Base-by-base conservation (phyloP, 2,797 vertebrate species). In the Erethizon dorsatum region DNA sequence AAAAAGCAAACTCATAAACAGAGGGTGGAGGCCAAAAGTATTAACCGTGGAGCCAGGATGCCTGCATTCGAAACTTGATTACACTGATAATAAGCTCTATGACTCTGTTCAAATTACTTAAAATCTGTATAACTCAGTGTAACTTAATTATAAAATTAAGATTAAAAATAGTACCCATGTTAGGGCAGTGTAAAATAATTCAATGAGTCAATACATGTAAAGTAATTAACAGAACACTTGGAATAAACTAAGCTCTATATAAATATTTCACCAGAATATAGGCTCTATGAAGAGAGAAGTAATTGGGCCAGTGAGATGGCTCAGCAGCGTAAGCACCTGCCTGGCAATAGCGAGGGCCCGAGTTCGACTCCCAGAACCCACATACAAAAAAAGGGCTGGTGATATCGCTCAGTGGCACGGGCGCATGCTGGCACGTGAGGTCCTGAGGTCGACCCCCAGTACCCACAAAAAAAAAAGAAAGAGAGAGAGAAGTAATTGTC, bases 21-120 rank as follows among this genome's bases (percentile, higher is more conserved):
- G 26, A 47, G 9, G 31, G 18, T 2, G 9, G 22, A 37, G 56
- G 7, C 11, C 17, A 31, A 75, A 14, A 83, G 6, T 8, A 41
- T 18, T 1, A 65, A 31, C 12, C 17, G 13, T 2, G 0, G 2
- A 83, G 26, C 5, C 1, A 50, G 18, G 37, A 20, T 15, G 31
- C 47, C 37, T 41, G 22, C 11, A 54, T 22, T 22, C 33, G 37
- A 54, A 77, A 54, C 2, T 57, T 17, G 15, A 28, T 50, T 26
- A 75, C 47, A 65, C 0, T 75, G 24, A 50, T 67, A 33, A 84
- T 57, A 63, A 56, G 24, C 20, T 75, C 47, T 65, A 17, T 83
- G 50, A 88, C 26, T 33, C 22, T 5, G 57, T 75, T 63, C 47
- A 88, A 50, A 88, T 57, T 65, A 13, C 28, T 61, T 65, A 56